A percentile compares a stretch with the other conserved stretches of the same genome.
Evolutionary conservation across 2,797 vertebrate species (phyloP).

Genomic region (Protonibea diacanthus): DNA sequence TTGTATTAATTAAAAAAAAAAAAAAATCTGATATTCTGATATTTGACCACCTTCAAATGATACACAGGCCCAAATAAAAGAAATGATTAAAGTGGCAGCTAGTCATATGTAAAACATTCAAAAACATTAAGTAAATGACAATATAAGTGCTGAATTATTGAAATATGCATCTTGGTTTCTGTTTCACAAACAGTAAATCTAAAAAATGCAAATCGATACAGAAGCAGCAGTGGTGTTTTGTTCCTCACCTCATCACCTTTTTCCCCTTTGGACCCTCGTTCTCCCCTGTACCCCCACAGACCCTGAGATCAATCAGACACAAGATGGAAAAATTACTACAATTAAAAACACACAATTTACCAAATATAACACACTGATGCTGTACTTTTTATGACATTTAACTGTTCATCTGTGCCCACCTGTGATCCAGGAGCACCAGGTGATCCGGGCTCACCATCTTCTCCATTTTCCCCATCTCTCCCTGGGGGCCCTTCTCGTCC

Average conservation of each 20-base stretch:
- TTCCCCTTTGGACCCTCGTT: slow-evolving; percentile 87
- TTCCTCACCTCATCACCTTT: slow-evolving; percentile 91
- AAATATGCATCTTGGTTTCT: neutral
- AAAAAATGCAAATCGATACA: neutral
- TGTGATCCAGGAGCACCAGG: slow-evolving; percentile 85
- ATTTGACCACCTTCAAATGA: neutral
- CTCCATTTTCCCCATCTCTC: slow-evolving; percentile 85
- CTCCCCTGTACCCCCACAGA: slow-evolving; percentile 89
- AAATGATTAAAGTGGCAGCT: neutral
- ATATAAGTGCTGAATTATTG: neutral
- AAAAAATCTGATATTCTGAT: too few relatives aligned
- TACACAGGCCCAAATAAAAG: too few relatives aligned
- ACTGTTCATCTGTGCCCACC: slow-evolving; percentile 71
- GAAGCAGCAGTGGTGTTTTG: slow-evolving; percentile 18
- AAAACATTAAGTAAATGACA: neutral
- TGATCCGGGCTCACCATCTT: slow-evolving; percentile 85
- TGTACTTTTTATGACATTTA: neutral
- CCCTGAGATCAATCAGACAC: slow-evolving; percentile 80
- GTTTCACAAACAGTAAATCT: slow-evolving; percentile 31
- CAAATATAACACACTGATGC: neutral
- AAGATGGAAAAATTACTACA: slow-evolving; percentile 1
- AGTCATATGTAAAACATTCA: neutral
- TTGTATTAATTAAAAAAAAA: neutral
- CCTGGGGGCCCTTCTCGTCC: slow-evolving; percentile 85
- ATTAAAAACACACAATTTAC: neutral